Base-by-base conservation (phyloP, 2,113 vertebrate species). In the Solea senegalensis region DNA sequence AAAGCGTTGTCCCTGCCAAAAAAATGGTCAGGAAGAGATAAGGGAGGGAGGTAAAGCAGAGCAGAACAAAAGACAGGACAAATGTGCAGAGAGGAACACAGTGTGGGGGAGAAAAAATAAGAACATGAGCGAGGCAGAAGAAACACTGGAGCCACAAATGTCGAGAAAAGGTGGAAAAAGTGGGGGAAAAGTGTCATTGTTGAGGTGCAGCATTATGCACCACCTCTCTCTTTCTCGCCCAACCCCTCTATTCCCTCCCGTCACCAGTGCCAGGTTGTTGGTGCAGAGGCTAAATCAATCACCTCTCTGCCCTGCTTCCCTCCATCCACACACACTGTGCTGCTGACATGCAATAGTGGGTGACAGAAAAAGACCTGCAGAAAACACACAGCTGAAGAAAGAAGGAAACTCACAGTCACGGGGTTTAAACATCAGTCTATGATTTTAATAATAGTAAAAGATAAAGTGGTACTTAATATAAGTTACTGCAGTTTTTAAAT, bases 401-500 rank as follows among this genome's bases (percentile, higher is more conserved):
- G 41, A 85, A 77, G 3, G 60, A 81, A 76, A 61, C 55, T n/a
- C 58, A 69, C 67, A 83, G 52, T 12, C 65, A 7, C 61, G 53
- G 64, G 21, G 76, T 34, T 81, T 81, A 81, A 90, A 86, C 64
- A 64, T 80, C 73, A 80, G 74, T 84, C 67, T 76, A 72, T 78
- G 28, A 12, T 77, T 90, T 92, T 90, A 89, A 82, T 86, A 12
- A 82, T 71, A 86, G 62, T 86, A 87, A 87, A 91, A 89, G 73
- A 91, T 87, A 65, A 76, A 87, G 78, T 69, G 56, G 75, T 66
- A 90, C 91, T 88, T 92, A 88, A 91, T 90, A 88, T 92, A 91
- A 93, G 89, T 91, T 91, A 91, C 86, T 79, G 80, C 81, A 78
- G 76, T 83, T 81, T 56, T 90, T 90, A 86, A 69, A 72, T 71